Base-by-base conservation (phyloP, 2,113 vertebrate genomes). In the Pampusana beccarii region DNA sequence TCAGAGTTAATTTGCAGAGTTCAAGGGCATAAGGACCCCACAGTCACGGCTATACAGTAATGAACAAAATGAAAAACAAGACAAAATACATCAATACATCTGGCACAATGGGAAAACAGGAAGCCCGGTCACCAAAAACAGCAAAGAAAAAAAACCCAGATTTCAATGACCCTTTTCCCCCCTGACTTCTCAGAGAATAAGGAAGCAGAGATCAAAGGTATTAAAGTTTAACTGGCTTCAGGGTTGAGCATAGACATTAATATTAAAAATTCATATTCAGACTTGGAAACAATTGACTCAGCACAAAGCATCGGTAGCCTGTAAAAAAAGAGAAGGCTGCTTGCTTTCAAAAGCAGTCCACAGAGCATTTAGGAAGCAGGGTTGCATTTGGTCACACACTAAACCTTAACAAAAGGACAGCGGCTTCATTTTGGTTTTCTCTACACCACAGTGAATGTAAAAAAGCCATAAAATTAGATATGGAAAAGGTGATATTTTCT, bases 61-160 rank as follows among this genome's bases (percentile, higher is more conserved):
- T 9, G 44, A 79, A 69, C 10, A 86, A 88, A 66, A 74, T 12
- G 6, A 48, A 86, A 84, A 92, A 31, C 21, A 75, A 67, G n/a
- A 58, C 19, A 54, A 73, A 94, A 77, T 24, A 54, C 24, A 77
- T 1, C 3, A 82, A 64, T 25, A 18, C 54, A 70, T 73, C 74
- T 88, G 75, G 53, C 16, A 86, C 36, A 58, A 62, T 7, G 6
- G 69, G 33, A 80, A 96, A 95, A 92, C 82, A 92, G 83, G 83
- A 97, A 97, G 38, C 36, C 20, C 23, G 48, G 71, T 11, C 82
- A 94, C 62, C 38, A 86, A 69, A 95, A 78, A 12, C 51, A 88
- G 46, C 46, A 50, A 67, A 69, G 58, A 85, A 90, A 81, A 48
- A 71, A 89, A 90, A 6, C 3, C 20, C 23, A 54, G 16, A 38